A percentile compares a stretch with the other conserved stretches of the same genome.
These are phyloP conservation scores for Lophius americanus DNA, from an alignment of 2,797 vertebrate genomes.

Conservation along the genomic window DNA sequence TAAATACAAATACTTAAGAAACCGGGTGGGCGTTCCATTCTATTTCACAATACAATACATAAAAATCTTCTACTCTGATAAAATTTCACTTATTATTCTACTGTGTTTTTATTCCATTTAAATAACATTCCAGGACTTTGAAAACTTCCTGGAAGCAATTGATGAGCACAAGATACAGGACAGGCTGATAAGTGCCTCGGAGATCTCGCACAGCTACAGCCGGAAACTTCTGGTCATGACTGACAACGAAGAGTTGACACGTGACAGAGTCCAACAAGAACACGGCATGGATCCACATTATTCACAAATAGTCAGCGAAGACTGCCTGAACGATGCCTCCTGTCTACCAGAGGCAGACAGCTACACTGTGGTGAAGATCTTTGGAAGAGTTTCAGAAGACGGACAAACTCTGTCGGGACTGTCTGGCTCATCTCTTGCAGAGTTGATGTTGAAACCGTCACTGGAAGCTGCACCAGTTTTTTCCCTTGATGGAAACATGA, in stretches of 20 bases:
- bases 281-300: conserved; percentile 48
- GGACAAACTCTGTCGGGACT: conserved; percentile 49
- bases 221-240: conserved; percentile 48
- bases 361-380: conserved; percentile 43
- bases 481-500: conserved; percentile 45
- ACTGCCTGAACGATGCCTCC: conserved; percentile 28
- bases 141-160: conserved; percentile 10
- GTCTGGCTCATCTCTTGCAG: conserved; percentile 42
- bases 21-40: no score
- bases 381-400: conserved; percentile 41
- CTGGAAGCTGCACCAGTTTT: conserved; percentile 27
- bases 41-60: no score
- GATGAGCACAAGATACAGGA: conserved; percentile 35
- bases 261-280: conserved; percentile 35
- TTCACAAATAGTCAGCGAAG: conserved; percentile 31
- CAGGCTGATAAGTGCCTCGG: conserved; percentile 33
- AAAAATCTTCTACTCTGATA: no score
- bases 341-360: conserved; percentile 32
- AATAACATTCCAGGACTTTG: conserved; percentile 32
- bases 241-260: conserved; percentile 38
- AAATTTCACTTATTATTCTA: no score
- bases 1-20: no score
- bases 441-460: conserved; percentile 32
- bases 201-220: conserved; percentile 45
- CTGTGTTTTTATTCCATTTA: no score